Evolutionary conservation across 1,140 invertebrate species (phyloP), one percentile per base, ranked within the genome.

Genomic region (Pseudoatta argentina): DNA sequence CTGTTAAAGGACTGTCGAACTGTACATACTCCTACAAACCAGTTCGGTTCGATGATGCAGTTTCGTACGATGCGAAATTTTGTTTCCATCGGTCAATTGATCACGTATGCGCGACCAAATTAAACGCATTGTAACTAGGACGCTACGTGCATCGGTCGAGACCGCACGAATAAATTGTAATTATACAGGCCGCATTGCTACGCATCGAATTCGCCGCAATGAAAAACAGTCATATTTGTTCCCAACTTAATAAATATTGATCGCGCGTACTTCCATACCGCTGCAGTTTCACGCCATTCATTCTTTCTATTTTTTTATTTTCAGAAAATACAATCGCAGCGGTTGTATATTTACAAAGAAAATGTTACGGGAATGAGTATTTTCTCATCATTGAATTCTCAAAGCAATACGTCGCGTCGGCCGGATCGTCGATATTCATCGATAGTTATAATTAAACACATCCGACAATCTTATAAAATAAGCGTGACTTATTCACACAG

Each of bases 191-290:
- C 85, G 72, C 77, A 73, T 66, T 86, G 76, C 72, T 48, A 57
- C 64, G 63, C 53, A 61, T 86, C 59, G 83, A 73, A 88, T 82
- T 85, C 39, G 87, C 59, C 71, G 71, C 88, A 89, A 89, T 89
- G 85, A 89, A 89, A 89, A 89, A 89, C 88, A 73, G 72, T 81
- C 77, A 76, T 79, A 81, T 81, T 88, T 89, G 57, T 77, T 85
- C 16, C 21, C 27, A 61, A 77, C 27, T 85, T 77, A 55, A 85
- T 85, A 85, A 85, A 85, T 85, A 85, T 78, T 78, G 82, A 85
- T 77, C 82, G 27, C 53, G 27, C 30, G 18, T n/a, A n/a, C 30
- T 27, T 48, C 21, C 16, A 63, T 48, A 55, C 30, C 4, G 44
- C 21, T 30, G 71, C 21, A 14, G 57, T 48, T 66, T 66, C 61